Evolutionary conservation across 2,888 invertebrate genomes (phyloP).

Genomic region (Lysandra bellargus): DNA sequence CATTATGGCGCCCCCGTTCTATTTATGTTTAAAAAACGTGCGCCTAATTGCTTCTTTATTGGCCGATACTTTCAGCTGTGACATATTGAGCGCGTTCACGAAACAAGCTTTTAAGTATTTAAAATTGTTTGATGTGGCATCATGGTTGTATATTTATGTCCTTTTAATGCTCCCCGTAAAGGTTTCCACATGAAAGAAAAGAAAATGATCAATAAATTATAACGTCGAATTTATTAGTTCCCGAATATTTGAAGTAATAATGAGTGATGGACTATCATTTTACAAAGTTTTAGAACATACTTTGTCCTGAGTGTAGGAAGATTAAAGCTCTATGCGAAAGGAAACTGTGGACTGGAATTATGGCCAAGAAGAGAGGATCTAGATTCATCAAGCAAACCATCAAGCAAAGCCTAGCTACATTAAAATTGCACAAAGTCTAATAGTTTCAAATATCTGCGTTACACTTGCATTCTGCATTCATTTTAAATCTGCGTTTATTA

Average conservation of each 20-base stretch:
- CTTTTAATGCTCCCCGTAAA: constrained; percentile 26
- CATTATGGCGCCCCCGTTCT: constrained; percentile 52
- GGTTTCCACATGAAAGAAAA: constrained; percentile 25
- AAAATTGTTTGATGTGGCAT: constrained; percentile 49
- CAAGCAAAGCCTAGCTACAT: no score
- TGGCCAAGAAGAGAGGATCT: not conserved
- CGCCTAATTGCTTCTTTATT: constrained; percentile 58
- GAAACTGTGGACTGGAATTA: not conserved
- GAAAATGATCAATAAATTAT: constrained; percentile 24
- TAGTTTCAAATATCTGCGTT: no score
- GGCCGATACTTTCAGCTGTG: constrained; percentile 54
- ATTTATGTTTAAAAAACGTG: constrained; percentile 45
- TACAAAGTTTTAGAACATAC: constrained; percentile 5
- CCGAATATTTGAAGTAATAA: constrained; percentile 17
- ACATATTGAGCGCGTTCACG: constrained; percentile 53
- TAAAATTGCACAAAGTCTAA: no score
- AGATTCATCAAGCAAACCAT: no score
- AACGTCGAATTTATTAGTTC: constrained; percentile 12
- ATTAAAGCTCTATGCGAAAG: not conserved
- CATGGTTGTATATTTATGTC: constrained; percentile 41
- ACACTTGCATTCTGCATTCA: not conserved
- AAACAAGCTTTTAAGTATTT: constrained; percentile 46
- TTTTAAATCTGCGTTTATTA: not conserved
- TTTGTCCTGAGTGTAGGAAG: constrained; percentile 1
- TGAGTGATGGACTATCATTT: constrained; percentile 9